phyloP scores from a whole-genome alignment of 2,888 invertebrate species.

The Crepidodera aurea region DNA sequence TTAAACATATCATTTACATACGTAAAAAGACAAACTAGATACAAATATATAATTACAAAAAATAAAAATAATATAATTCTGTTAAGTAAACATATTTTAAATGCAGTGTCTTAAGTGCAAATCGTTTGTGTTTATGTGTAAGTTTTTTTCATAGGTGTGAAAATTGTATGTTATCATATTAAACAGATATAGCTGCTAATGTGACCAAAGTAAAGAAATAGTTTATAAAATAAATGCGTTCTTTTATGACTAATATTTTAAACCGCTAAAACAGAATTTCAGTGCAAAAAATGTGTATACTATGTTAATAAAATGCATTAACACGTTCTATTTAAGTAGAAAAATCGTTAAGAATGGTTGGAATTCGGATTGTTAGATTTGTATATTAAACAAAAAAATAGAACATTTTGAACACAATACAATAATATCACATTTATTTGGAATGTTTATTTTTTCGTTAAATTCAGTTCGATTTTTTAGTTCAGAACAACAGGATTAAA shows the following conservation, averaged over 20 bases:
- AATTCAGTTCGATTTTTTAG: not conserved
- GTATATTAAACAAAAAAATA: not conserved
- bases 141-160: no score
- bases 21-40: slow-evolving; percentile 6
- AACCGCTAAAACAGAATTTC: not conserved
- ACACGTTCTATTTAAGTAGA: not conserved
- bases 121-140: not conserved
- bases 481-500: not conserved
- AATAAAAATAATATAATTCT: not conserved
- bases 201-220: no score
- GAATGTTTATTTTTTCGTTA: no score
- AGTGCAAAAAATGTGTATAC: not conserved
- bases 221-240: no score
- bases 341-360: not conserved
- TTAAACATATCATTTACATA: not conserved
- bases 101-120: not conserved
- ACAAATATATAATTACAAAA: slow-evolving; percentile 3
- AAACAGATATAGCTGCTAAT: no score
- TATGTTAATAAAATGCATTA: not conserved
- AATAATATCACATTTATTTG: slow-evolving; percentile 10
- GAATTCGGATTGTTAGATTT: not conserved
- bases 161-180: no score
- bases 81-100: not conserved
- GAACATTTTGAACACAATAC: slow-evolving; percentile 9
- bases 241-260: no score